Evolutionary conservation across 2,888 invertebrate species (phyloP).

Genomic region (Tipula confusa): DNA sequence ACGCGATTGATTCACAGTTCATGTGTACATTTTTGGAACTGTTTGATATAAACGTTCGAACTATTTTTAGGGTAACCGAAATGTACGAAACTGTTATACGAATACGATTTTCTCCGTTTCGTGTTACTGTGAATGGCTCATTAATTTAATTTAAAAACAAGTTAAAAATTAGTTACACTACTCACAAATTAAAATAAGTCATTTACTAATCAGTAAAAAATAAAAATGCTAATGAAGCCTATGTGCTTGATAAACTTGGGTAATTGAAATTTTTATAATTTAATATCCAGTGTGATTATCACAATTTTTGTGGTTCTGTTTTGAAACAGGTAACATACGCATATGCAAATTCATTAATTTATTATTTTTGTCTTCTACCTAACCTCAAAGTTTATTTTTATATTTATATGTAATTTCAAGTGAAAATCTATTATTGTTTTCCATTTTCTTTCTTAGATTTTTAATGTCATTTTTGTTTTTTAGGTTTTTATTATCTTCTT

Average conservation of each 20-base stretch:
- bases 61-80: too few species aligned
- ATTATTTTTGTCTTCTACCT: not conserved
- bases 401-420: not conserved
- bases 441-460: not conserved
- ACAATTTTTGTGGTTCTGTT: not conserved
- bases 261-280: not conserved
- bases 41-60: too few species aligned
- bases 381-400: slow-evolving; percentile 25
- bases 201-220: not conserved
- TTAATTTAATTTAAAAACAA: not conserved
- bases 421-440: slow-evolving; percentile 16
- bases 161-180: not conserved
- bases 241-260: not conserved
- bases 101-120: too few species aligned
- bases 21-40: too few species aligned
- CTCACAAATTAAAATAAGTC: not conserved
- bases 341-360: not conserved
- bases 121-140: not conserved
- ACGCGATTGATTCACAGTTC: too few species aligned
- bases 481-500: not conserved
- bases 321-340: not conserved
- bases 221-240: not conserved
- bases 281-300: not conserved
- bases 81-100: too few species aligned
- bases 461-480: not conserved